phyloP scores from a whole-genome alignment of 1,140 invertebrate genomes.

The Pentalonia nigronervosa region DNA sequence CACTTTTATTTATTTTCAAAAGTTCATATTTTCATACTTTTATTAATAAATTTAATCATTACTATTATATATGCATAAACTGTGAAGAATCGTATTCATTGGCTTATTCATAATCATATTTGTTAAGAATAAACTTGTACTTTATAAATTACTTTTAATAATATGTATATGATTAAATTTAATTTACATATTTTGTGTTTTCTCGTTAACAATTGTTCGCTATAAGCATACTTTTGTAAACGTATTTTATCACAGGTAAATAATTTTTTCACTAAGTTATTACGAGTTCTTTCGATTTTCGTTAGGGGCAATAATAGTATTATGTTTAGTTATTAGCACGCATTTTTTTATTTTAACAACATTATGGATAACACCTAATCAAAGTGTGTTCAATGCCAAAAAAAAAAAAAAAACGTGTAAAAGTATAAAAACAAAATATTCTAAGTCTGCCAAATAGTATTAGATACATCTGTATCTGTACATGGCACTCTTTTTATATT shows the following conservation, averaged over 20 bases:
- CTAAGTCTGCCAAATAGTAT: neutral
- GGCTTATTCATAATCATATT: neutral
- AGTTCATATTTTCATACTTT: neutral
- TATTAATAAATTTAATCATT: neutral
- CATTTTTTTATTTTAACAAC: neutral
- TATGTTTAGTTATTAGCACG: neutral
- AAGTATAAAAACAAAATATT: neutral
- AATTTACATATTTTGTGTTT: neutral
- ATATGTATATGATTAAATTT: neutral
- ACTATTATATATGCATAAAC: neutral
- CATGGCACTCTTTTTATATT: neutral
- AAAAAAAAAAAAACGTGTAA: neutral
- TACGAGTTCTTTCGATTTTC: neutral
- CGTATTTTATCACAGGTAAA: neutral
- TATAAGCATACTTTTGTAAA: neutral
- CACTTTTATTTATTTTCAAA: conserved; percentile 1
- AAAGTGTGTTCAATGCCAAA: neutral
- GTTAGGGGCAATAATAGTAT: neutral
- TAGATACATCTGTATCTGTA: neutral
- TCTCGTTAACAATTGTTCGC: neutral
- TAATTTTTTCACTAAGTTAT: neutral
- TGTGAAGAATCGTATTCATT: neutral
- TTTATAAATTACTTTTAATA: neutral
- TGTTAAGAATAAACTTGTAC: neutral
- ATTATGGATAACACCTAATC: neutral